These are phyloP conservation scores for Pseudopodoces humilis DNA, from an alignment of 2,113 vertebrate genomes.

Conservation along the genomic window DNA sequence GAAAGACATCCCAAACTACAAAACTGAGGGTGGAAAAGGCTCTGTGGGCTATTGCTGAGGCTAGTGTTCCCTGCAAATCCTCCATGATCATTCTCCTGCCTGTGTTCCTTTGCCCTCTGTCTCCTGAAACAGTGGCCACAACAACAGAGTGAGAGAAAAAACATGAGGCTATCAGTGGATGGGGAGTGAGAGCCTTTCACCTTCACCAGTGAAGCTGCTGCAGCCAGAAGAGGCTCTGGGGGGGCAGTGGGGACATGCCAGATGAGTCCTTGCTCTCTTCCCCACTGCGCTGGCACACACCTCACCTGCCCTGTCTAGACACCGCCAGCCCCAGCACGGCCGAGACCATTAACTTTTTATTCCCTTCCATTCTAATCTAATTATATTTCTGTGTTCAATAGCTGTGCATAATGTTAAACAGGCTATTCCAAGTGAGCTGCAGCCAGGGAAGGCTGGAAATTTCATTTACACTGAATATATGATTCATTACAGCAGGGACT, in stretches of 20 bases:
- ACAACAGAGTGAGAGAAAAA: background rate
- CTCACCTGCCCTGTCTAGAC: background rate
- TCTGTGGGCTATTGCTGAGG: background rate
- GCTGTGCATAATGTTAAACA: constrained; percentile 28
- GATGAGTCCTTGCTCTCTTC: background rate
- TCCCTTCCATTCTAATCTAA: constrained; percentile 49
- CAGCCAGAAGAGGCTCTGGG: background rate
- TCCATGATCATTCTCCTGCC: background rate
- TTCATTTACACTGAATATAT: constrained; percentile 39
- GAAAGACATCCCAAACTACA: background rate
- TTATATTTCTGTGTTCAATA: constrained; percentile 29
- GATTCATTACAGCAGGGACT: constrained; percentile 43
- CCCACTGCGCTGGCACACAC: too few species aligned
- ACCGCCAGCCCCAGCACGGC: background rate
- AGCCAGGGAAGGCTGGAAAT: constrained; percentile 46
- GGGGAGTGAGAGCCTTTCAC: background rate
- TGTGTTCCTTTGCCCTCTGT: fast-evolving
- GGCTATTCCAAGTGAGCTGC: constrained; percentile 20
- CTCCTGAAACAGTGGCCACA: fast-evolving
- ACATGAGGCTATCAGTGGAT: fast-evolving
- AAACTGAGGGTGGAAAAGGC: background rate
- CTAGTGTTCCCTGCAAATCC: background rate
- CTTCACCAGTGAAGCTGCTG: background rate
- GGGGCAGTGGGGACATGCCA: background rate
- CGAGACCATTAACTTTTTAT: background rate